These are phyloP conservation scores for Malthinus flaveolus DNA, from an alignment of 2,888 invertebrate species.

Conservation along the genomic window DNA sequence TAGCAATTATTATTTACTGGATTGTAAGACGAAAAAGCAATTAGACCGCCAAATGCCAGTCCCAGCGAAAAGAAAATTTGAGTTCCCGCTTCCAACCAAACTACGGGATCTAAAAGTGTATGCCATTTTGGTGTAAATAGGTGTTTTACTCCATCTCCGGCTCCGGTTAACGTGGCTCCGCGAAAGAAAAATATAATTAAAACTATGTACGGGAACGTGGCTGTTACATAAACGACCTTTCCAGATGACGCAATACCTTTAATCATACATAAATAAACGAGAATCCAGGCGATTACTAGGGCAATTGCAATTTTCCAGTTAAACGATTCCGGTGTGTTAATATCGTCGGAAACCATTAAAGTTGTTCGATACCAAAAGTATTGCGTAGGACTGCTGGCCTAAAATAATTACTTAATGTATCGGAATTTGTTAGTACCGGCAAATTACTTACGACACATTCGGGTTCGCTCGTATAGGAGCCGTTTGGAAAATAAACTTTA, in stretches of 20 bases:
- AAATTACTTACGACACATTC: conserved; percentile 74
- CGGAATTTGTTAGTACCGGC: neutral
- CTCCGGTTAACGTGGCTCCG: conserved; percentile 87
- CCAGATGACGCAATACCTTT: conserved; percentile 97
- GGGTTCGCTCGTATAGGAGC: conserved; percentile 76
- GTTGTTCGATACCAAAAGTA: conserved; percentile 96
- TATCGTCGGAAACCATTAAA: conserved; percentile 85
- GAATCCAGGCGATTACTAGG: conserved; percentile 86
- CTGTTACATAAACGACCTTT: conserved; percentile 95
- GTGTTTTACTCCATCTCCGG: conserved; percentile 79
- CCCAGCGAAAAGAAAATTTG: conserved; percentile 97
- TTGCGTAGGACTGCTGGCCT: conserved; percentile 88
- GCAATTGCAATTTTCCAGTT: conserved; percentile 91
- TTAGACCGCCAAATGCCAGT: conserved; percentile 92
- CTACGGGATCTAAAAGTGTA: conserved; percentile 87
- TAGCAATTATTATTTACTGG: conserved; percentile 96
- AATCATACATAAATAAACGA: conserved; percentile 96
- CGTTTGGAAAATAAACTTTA: conserved; percentile 77
- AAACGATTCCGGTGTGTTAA: conserved; percentile 82
- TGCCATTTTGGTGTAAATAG: conserved; percentile 93
- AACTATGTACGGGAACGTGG: conserved; percentile 95
- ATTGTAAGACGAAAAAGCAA: conserved; percentile 96
- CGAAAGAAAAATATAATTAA: conserved; percentile 95
- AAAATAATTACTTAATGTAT: conserved; percentile 40
- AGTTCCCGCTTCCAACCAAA: conserved; percentile 97